Evolutionary conservation across 2,113 vertebrate species (phyloP).

Genomic region (Labeo rohita): DNA sequence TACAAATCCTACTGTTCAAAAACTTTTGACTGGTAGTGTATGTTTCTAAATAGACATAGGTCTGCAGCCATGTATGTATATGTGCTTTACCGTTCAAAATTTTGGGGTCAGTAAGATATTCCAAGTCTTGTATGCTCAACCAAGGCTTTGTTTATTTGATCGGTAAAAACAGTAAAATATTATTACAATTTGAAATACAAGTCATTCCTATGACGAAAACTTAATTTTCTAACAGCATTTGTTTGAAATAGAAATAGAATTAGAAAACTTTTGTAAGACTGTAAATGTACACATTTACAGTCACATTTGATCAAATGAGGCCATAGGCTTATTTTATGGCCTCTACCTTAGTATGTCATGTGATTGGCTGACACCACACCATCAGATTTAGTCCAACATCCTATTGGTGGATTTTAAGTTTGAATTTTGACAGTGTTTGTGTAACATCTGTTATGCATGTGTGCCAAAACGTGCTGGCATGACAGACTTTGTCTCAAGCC

Average conservation of each 20-base stretch:
- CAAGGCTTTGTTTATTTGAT: no score
- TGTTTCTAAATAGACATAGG: no score
- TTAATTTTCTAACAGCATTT: no score
- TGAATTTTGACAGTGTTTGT: not conserved
- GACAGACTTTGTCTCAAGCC: not conserved
- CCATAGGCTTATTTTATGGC: not conserved
- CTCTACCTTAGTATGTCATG: not conserved
- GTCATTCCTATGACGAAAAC: no score
- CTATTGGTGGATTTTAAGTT: not conserved
- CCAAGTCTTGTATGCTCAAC: no score
- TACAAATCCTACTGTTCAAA: no score
- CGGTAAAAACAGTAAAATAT: no score
- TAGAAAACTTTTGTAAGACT: not conserved
- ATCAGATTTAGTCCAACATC: not conserved
- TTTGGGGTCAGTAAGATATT: no score
- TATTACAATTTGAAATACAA: no score
- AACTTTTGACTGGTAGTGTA: no score
- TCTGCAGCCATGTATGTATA: no score
- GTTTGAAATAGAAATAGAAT: not conserved
- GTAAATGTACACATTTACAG: not conserved
- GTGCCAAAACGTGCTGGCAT: not conserved
- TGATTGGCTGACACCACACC: not conserved
- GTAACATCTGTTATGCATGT: not conserved
- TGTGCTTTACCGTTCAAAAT: no score
- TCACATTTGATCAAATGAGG: not conserved